Evolutionary conservation across 2,113 vertebrate species (phyloP).

Genomic region (Seriola aureovittata): DNA sequence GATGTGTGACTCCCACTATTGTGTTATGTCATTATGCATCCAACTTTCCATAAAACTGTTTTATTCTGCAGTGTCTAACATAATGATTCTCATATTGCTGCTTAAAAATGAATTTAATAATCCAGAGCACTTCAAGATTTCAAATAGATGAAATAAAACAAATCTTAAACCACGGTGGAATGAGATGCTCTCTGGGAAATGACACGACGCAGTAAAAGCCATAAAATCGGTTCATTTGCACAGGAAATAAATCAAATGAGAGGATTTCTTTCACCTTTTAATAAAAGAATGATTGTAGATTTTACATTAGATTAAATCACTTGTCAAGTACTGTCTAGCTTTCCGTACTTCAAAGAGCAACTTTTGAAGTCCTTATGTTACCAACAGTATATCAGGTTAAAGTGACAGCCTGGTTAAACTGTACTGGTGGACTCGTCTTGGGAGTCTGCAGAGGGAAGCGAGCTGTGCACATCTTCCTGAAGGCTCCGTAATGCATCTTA

Average conservation of each 20-base stretch:
- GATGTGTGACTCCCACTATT: neutral
- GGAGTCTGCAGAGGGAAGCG: constrained; percentile 41
- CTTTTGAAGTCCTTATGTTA: neutral
- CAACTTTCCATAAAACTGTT: neutral
- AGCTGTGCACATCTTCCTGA: constrained; percentile 46
- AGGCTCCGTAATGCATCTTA: constrained; percentile 59
- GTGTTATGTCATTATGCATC: neutral
- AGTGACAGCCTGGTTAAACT: constrained; percentile 20
- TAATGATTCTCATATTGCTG: neutral
- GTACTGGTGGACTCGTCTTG: constrained; percentile 4
- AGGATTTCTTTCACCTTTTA: neutral
- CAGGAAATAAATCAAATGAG: constrained; percentile 17
- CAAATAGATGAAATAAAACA: neutral
- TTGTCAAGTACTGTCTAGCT: neutral
- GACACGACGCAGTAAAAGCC: neutral
- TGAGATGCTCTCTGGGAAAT: neutral
- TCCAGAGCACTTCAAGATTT: neutral
- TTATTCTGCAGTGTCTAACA: neutral
- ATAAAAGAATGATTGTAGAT: neutral
- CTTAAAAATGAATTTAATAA: neutral
- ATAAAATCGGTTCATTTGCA: neutral
- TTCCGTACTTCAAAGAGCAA: neutral
- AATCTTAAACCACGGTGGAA: neutral
- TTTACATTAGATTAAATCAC: neutral
- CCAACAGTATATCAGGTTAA: neutral